phyloP scores from a whole-genome alignment of 2,797 vertebrate species.

The Chromobotia macracanthus region DNA sequence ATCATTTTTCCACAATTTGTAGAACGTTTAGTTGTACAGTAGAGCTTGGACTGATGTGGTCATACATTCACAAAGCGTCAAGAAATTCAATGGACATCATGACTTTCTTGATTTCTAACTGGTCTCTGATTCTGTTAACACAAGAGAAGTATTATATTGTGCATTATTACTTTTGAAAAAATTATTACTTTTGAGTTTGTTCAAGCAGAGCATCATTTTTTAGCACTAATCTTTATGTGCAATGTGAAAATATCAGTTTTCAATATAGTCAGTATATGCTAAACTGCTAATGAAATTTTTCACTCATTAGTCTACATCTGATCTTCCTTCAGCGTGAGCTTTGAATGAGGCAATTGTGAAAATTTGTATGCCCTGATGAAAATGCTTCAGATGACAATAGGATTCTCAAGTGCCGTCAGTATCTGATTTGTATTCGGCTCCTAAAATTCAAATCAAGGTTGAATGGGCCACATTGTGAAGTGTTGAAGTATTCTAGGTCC shows the following conservation, averaged over 20 bases:
- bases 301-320: slow-evolving; percentile 25
- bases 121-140: neutral
- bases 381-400: slow-evolving; percentile 63
- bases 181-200: too few species aligned
- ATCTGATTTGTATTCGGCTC: slow-evolving; percentile 58
- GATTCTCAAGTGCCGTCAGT: slow-evolving; percentile 58
- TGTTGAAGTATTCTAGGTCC: slow-evolving; percentile 65
- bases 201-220: neutral
- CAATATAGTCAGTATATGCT: neutral
- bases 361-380: slow-evolving; percentile 56
- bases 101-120: neutral
- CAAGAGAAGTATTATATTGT: neutral
- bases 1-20: too few species aligned
- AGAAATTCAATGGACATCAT: neutral
- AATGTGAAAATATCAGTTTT: neutral
- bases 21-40: too few species aligned
- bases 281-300: slow-evolving; percentile 28
- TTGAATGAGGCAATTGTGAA: slow-evolving; percentile 52
- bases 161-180: neutral
- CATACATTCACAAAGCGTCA: too few species aligned
- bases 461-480: slow-evolving; percentile 63
- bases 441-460: slow-evolving; percentile 68
- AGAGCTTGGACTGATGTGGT: too few species aligned
- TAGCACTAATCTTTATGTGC: neutral
- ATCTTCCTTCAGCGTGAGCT: slow-evolving; percentile 38